Evolutionary conservation across 1,140 invertebrate genomes (phyloP), one percentile per base, ranked within the genome.

Genomic region (Mya arenaria): DNA sequence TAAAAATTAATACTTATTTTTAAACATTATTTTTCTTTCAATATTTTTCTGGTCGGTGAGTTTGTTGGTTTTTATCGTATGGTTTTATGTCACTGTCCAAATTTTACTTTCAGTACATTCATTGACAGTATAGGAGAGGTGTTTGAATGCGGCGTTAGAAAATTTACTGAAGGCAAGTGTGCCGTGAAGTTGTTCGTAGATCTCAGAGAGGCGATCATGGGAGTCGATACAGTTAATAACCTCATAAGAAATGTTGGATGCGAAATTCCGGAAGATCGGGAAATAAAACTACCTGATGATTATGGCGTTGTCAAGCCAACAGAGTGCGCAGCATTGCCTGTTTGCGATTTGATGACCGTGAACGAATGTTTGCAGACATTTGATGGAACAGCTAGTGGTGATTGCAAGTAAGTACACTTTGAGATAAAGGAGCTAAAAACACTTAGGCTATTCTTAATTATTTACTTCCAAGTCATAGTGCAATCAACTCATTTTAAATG

Each of bases 341-440:
- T 19, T 36, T 72, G 69, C 36, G 55, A 72, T 36, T n/a, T 37
- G 17, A 72, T 23, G 37, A 52, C 48, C n/a, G 69, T 52, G 2
- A 23, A 58, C 23, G 8, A 3, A 6, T 72, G 69, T 34, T 8
- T 72, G 4, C 44, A 32, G 23, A 19, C 32, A 4, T n/a, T 72
- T 3, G 10, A 32, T 25, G 23, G n/a, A 23, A 13, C 23, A 28
- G 60, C 1, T 2, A 34, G 44, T 2, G 23, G 0, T 34, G 52
- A 52, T 30, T 72, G 69, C 48, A 37, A 52, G 69, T 72, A 72
- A 52, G 48, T n/a, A 52, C 4, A 52, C n/a, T n/a, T n/a, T n/a
- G n/a, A n/a, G n/a, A n/a, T n/a, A n/a, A n/a, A n/a, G n/a, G n/a
- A n/a, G n/a, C n/a, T n/a, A n/a, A n/a, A n/a, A n/a, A n/a, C n/a